Evolutionary conservation across 2,113 vertebrate species (phyloP), one percentile per base, ranked within the genome.

Genomic region (Chunga burmeisteri): DNA sequence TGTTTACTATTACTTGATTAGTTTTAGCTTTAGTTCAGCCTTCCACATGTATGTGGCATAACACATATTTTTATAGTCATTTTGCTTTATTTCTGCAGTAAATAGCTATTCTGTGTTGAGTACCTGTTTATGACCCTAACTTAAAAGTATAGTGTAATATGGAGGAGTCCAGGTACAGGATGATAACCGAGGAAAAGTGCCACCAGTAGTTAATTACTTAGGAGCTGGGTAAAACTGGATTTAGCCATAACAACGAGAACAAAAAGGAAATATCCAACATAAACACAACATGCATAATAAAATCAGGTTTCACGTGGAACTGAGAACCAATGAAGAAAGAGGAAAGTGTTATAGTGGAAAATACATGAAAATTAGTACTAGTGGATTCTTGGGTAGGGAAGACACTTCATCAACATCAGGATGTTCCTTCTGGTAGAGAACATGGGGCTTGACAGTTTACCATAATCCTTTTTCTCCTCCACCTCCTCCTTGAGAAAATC

Each of bases 241-340:
- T 74, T 70, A 63, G 36, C 42, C 17, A 13, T 2, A 36, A 36
- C 14, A 58, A 59, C 53, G 21, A 53, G 19, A 59, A 65, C 20
- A 30, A 38, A 34, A 19, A 56, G 18, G 40, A 71, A 42, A 55
- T 61, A 84, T 6, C 7, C 36, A 42, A 62, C 3, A 2, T 52
- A 58, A 65, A 47, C 16, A 36, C 13, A n/a, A 44, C 26, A 17
- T 1, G 0, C 17, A 25, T 38, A 59, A 52, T 52, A 44, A 91
- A 86, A n/a, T 30, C 47, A 52, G 26, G 7, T 34, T 65, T 74
- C n/a, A 16, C 0, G 0, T 29, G 44, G 18, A 56, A 52, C 29
- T 42, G 29, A 58, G 42, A 67, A 36, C 10, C 18, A 44, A 22
- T 15, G 16, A 74, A 68, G 67, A 47, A 78, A 65, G 38, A 62